Conservation (phyloP, 2,888 invertebrate species). For the Stramonita haemastoma region DNA sequence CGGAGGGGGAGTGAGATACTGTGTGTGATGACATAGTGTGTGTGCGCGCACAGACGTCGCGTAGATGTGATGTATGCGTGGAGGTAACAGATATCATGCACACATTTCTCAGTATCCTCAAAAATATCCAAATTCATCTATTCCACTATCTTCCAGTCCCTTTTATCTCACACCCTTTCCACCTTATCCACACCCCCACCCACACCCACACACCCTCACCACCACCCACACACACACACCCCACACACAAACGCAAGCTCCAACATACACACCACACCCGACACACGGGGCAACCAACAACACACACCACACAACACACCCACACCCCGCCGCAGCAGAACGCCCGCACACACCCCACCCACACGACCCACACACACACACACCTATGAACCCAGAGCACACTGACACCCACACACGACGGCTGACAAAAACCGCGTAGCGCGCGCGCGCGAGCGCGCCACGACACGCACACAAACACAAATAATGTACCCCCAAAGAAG, state of each 20-base stretch:
- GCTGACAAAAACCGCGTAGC: not conserved
- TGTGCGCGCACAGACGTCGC: too few species aligned
- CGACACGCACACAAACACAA: not conserved
- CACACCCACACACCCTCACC: not conserved
- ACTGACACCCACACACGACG: not conserved
- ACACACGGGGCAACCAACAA: too few species aligned
- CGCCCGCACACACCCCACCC: too few species aligned
- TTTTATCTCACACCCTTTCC: not conserved
- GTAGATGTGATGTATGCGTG: not conserved
- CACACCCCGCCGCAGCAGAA: too few species aligned
- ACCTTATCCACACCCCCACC: not conserved
- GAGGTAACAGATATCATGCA: not conserved
- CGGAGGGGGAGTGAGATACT: not conserved
- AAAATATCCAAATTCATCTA: not conserved
- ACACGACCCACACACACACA: too few species aligned
- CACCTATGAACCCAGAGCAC: too few species aligned
- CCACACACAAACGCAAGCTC: not conserved
- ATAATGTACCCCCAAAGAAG: too few species aligned
- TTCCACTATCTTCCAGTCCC: too few species aligned
- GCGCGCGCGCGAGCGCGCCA: not conserved
- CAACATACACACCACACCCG: not conserved
- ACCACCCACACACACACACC: not conserved
- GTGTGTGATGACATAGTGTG: not conserved
- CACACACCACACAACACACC: too few species aligned
- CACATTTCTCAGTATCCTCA: too few species aligned